Base-by-base conservation (phyloP, 2,888 invertebrate genomes). In the Hermodice carunculata region DNA sequence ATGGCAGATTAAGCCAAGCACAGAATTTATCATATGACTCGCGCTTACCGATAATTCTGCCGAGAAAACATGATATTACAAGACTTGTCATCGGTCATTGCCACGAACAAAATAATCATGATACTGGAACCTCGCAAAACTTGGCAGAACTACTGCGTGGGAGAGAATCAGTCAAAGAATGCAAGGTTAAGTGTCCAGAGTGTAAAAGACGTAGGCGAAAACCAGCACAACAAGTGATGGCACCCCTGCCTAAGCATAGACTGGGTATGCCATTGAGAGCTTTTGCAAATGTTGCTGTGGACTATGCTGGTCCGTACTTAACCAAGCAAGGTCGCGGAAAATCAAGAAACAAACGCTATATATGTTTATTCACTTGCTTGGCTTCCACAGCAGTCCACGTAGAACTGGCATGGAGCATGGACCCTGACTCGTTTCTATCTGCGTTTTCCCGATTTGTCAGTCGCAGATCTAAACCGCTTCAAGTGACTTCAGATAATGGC, bases 301-400 rank as follows among this genome's bases (percentile, higher is more conserved):
- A 61, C n/a, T 61, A 40, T 42, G 52, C 40, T 6, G 61, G 61
- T 5, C 61, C 61, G 19, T 61, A 59, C 29, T 14, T 51, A 17
- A 57, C 42, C 6, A 56, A 26, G 11, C 69, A 72, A 54, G 69
- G 70, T 2, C 56, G 72, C 37, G 70, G 67, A 32, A 70, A 67
- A 37, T 5, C 49, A n/a, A n/a, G n/a, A n/a, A n/a, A n/a, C n/a
- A n/a, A n/a, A n/a, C n/a, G n/a, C n/a, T n/a, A n/a, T n/a, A 32
- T 71, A 19, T 64, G 63, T 54, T 40, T 69, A 22, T 63, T 68
- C 37, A 67, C 64, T 4, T 74, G 74, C 58, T 24, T 74, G 17
- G 37, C 31, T 6, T 51, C 64, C 14, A 34, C 73, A 46, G 73
- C 75, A 11, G 71, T 62, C 14, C 62, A 62, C 40, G 24, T 62